phyloP scores from a whole-genome alignment of 2,888 invertebrate species.

The Nomada fabriciana region DNA sequence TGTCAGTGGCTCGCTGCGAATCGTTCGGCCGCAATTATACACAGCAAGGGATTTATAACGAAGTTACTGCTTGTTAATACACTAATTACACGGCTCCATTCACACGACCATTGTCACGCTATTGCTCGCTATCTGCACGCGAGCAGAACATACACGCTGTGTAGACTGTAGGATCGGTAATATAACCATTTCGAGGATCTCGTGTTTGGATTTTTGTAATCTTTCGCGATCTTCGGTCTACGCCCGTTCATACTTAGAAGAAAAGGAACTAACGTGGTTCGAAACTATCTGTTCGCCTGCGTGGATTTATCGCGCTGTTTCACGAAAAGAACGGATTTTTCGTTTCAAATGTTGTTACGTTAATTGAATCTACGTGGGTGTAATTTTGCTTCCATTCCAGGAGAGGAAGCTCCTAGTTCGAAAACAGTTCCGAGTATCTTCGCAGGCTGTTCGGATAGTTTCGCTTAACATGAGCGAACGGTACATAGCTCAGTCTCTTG shows the following conservation, averaged over 20 bases:
- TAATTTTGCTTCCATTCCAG: background rate
- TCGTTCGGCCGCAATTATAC: conserved; percentile 55
- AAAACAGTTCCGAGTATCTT: conserved; percentile 14
- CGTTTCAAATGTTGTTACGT: background rate
- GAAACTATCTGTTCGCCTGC: conserved; percentile 42
- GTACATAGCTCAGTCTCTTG: conserved; percentile 70
- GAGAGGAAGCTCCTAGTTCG: background rate
- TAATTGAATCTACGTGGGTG: background rate
- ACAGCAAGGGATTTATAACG: conserved; percentile 62
- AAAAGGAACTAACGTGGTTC: conserved; percentile 65
- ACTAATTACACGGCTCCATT: conserved; percentile 71
- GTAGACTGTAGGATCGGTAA: conserved; percentile 1
- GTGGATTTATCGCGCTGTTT: background rate
- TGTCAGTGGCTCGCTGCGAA: conserved; percentile 48
- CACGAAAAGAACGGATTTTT: too few species aligned
- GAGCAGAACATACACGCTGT: conserved; percentile 46
- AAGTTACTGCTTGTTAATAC: conserved; percentile 68
- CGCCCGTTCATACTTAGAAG: conserved; percentile 58
- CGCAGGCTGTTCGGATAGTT: conserved; percentile 33
- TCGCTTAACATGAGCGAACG: conserved; percentile 38
- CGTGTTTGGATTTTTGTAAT: background rate
- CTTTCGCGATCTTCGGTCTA: conserved; percentile 36
- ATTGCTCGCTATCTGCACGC: conserved; percentile 47
- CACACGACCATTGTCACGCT: conserved; percentile 60
- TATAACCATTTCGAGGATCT: background rate